Base-by-base conservation (phyloP, 2,797 vertebrate genomes). In the Xenentodon cancila region DNA sequence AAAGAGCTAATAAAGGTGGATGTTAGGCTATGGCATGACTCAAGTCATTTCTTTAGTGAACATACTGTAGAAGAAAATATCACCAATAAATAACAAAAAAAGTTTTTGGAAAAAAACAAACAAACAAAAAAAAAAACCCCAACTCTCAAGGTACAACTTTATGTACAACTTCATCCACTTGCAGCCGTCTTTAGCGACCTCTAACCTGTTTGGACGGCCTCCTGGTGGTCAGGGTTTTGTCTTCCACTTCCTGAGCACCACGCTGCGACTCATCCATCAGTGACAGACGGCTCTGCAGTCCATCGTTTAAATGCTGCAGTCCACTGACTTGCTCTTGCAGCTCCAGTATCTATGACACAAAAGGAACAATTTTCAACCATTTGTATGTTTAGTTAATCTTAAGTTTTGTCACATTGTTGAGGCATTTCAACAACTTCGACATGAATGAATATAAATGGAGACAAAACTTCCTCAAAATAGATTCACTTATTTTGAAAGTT, bases 281-380 rank as follows among this genome's bases (percentile, higher is more conserved):
- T 30, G 89, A 79, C 80, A 88, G 34, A 43, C 82, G 92, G 63
- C 77, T 92, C 84, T 94, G 93, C 53, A 96, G 88, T 8, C 95
- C 93, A 21, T 84, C 85, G 82, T 96, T 97, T 59, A 91, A 34
- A 52, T 88, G 68, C 64, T 96, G 93, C 62, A 96, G 85, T 30
- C 90, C 88, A 73, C 85, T 93, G 44, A 96, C 86, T 45, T 81
- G 75, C 4, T 93, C 91, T 72, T 95, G 86, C 34, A 98, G 93
- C 59, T 97, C 95, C 9, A 84, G n/a, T 25, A 99, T 93, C 97
- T 97, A 42, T 22, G 48, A 18, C 40, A 65, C 16, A 59, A 34
- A 68, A 2, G 3, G n/a, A 74, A 16, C 4, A 1, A 9, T 12
- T 42, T 59, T 53, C 27, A 59, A 5, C 21, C 3, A 45, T 18